These are phyloP conservation scores for Sabatieria punctata DNA, from an alignment of 2,888 invertebrate genomes.

Conservation along the genomic window DNA sequence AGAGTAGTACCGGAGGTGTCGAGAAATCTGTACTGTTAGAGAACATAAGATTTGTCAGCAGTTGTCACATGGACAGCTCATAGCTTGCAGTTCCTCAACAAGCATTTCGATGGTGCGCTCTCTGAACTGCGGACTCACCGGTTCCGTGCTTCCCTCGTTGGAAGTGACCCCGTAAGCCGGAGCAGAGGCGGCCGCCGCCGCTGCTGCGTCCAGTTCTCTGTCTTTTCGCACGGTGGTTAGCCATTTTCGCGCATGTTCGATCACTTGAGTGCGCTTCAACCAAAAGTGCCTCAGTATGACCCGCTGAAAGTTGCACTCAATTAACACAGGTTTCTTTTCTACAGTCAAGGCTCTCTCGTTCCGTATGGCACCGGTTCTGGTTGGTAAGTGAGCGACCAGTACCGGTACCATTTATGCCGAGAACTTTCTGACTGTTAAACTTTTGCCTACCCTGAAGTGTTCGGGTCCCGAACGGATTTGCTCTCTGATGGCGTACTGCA, in stretches of 20 bases:
- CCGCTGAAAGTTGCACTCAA: slow-evolving; percentile 13
- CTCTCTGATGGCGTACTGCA: slow-evolving; percentile 28
- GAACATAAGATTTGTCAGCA: too few relatives aligned
- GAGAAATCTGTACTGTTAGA: too few relatives aligned
- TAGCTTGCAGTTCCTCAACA: neutral
- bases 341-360: neutral
- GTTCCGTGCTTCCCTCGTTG: too few relatives aligned
- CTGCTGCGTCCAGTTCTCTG: too few relatives aligned
- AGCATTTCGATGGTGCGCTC: neutral
- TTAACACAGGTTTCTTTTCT: neutral
- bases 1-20: too few relatives aligned
- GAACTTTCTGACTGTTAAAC: neutral
- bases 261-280: slow-evolving; percentile 23
- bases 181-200: too few relatives aligned
- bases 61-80: neutral
- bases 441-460: slow-evolving; percentile 18
- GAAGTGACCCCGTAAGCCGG: too few relatives aligned
- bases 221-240: too few relatives aligned
- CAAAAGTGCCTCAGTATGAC: slow-evolving; percentile 27
- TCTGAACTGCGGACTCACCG: too few relatives aligned
- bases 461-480: slow-evolving; percentile 20
- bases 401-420: too few relatives aligned
- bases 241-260: slow-evolving; percentile 16
- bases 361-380: too few relatives aligned
- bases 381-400: too few relatives aligned